Percentiles rank a stretch among this genome's conserved stretches.
Evolutionary conservation across 2,797 vertebrate genomes (phyloP).

Genomic region (Brachyrhaphis roseni): DNA sequence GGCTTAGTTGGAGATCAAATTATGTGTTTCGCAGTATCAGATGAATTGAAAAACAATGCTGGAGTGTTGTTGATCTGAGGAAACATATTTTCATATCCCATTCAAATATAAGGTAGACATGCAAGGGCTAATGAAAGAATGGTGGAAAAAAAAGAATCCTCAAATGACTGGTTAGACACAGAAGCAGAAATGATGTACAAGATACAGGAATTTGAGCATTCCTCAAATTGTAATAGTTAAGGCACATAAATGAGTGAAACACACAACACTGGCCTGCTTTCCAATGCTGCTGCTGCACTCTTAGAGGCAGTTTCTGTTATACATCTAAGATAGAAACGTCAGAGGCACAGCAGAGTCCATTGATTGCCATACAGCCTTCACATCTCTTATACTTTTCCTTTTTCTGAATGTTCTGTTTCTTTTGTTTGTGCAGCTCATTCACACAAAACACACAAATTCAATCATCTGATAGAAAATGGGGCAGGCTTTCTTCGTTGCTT

Average conservation of each 20-base stretch:
- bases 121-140: background rate
- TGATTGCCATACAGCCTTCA: constrained; percentile 52
- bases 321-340: constrained; percentile 57
- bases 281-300: constrained; percentile 14
- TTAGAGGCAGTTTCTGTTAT: constrained; percentile 33
- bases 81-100: background rate
- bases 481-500: constrained; percentile 20
- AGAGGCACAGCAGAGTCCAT: constrained; percentile 46
- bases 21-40: background rate
- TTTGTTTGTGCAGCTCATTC: constrained; percentile 30
- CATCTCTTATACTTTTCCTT: constrained; percentile 13
- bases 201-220: constrained; percentile 13
- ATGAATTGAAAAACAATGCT: background rate
- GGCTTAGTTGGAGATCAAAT: background rate
- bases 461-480: constrained; percentile 1
- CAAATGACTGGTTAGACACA: constrained; percentile 34
- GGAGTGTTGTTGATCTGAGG: background rate
- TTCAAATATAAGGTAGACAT: background rate
- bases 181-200: constrained; percentile 34
- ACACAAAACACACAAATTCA: constrained; percentile 31
- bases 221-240: constrained; percentile 32
- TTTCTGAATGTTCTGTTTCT: constrained; percentile 7
- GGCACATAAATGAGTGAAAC: constrained; percentile 26
- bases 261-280: constrained; percentile 22
- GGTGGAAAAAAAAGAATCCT: constrained; percentile 26